These are phyloP conservation scores for Batillaria attramentaria DNA, from an alignment of 1,140 invertebrate species.

Conservation along the genomic window DNA sequence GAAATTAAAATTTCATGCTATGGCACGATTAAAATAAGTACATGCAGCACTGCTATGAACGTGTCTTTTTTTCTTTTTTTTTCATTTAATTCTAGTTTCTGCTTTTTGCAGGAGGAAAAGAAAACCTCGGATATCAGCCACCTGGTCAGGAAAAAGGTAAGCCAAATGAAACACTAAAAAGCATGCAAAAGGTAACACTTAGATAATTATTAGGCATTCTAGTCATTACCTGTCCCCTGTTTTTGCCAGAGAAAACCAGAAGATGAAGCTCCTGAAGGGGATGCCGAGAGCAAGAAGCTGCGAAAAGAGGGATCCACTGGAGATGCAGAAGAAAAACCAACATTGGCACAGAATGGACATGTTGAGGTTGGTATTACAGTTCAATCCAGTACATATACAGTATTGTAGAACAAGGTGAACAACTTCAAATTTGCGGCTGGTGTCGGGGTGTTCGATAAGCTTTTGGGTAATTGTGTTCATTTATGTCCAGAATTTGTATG, in stretches of 20 bases:
- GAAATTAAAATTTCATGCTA: too few species aligned
- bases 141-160: constrained; percentile 58
- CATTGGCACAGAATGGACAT: constrained; percentile 7
- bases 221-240: neutral
- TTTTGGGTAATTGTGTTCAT: too few species aligned
- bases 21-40: too few species aligned
- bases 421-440: too few species aligned
- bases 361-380: constrained; percentile 1
- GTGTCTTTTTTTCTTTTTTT: neutral
- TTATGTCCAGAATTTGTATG: too few species aligned
- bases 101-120: constrained; percentile 34
- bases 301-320: constrained; percentile 52
- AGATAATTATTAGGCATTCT: neutral
- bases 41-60: too few species aligned
- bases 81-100: neutral
- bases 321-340: constrained; percentile 26
- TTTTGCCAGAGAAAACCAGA: constrained; percentile 55
- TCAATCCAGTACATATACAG: too few species aligned
- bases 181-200: neutral
- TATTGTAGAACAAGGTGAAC: too few species aligned
- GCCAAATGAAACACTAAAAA: neutral
- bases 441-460: too few species aligned
- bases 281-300: constrained; percentile 58
- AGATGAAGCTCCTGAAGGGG: constrained; percentile 49
- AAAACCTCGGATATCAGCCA: constrained; percentile 56